Evolutionary conservation across 2,888 invertebrate species (phyloP).

Genomic region (Opisthograptis luteolata): DNA sequence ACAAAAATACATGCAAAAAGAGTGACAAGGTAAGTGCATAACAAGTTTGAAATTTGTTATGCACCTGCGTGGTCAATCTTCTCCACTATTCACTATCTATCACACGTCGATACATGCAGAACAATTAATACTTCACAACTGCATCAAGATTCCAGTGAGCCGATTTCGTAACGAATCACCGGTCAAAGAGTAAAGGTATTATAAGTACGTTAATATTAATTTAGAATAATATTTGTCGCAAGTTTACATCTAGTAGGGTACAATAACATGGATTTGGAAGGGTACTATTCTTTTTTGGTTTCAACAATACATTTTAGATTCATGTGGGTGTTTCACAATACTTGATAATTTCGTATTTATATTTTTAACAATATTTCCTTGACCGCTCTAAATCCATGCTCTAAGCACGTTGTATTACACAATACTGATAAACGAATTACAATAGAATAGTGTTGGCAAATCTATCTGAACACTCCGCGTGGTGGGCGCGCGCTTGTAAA

Average conservation of each 20-base stretch:
- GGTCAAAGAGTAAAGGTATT: constrained; percentile 14
- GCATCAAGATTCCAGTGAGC: constrained; percentile 14
- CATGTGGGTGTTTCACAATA: constrained; percentile 8
- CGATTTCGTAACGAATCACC: constrained; percentile 16
- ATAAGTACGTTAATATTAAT: constrained; percentile 27
- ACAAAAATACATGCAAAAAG: constrained; percentile 55
- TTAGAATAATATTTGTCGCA: constrained; percentile 22
- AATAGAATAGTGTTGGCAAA: constrained; percentile 53
- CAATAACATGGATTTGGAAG: constrained; percentile 23
- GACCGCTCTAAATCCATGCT: constrained; percentile 25
- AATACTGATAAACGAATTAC: constrained; percentile 54
- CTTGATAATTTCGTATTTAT: constrained; percentile 1
- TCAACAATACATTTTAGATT: constrained; percentile 4
- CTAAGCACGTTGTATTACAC: constrained; percentile 37
- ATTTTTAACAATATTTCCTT: not conserved
- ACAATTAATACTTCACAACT: constrained; percentile 17
- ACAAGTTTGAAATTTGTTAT: not conserved
- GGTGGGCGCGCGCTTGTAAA: constrained; percentile 46
- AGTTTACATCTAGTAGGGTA: constrained; percentile 11
- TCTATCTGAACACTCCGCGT: constrained; percentile 48
- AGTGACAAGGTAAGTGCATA: not conserved
- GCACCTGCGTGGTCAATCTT: not conserved
- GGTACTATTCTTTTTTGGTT: constrained; percentile 7
- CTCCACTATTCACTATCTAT: constrained; percentile 15
- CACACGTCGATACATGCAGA: constrained; percentile 43